Evolutionary conservation across 2,797 vertebrate genomes (phyloP).

Genomic region (Euphonia xanthogaster): DNA sequence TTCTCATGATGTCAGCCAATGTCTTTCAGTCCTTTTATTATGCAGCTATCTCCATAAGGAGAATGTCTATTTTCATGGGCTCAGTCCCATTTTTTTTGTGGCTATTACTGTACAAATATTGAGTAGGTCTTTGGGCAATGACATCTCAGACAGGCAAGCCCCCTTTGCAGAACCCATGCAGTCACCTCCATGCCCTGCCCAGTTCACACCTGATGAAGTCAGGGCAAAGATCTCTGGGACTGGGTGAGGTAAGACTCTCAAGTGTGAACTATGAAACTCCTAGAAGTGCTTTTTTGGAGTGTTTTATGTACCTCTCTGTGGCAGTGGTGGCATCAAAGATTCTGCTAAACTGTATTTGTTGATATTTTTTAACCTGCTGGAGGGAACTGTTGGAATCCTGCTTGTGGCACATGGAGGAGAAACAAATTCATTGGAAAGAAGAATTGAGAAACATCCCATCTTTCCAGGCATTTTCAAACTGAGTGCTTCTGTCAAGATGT

Average conservation of each 20-base stretch:
- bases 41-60: not conserved
- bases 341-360: not conserved
- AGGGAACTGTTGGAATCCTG: not conserved
- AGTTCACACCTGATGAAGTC: not conserved
- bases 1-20: not conserved
- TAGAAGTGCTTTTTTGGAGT: not conserved
- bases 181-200: not conserved
- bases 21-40: not conserved
- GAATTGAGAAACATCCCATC: not conserved
- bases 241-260: not conserved
- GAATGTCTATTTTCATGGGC: not conserved
- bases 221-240: not conserved
- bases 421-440: not conserved
- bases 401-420: not conserved
- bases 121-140: not conserved
- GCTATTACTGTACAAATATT: not conserved
- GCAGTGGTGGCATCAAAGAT: fast-evolving
- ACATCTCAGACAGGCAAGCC: not conserved
- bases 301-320: not conserved
- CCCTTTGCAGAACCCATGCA: not conserved
- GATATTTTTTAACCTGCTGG: not conserved
- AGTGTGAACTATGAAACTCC: not conserved
- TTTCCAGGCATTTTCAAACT: not conserved
- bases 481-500: not conserved
- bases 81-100: not conserved